These are phyloP conservation scores for Cynopterus brachyotis DNA, from an alignment of 2,113 vertebrate species.

Conservation along the genomic window DNA sequence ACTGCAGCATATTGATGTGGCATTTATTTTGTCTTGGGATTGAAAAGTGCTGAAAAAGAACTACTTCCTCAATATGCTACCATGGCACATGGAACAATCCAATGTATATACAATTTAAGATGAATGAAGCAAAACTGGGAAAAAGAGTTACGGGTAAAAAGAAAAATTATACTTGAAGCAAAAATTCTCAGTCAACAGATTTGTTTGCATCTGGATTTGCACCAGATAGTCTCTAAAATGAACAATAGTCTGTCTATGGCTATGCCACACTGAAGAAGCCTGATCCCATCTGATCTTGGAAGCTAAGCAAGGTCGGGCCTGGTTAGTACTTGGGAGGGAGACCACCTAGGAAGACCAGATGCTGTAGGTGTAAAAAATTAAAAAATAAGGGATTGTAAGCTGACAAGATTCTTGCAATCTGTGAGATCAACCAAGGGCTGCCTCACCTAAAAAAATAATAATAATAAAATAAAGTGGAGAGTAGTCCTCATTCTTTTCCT, in stretches of 20 bases:
- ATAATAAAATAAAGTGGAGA: background rate
- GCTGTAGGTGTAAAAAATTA: too few relatives aligned
- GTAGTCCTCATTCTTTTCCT: background rate
- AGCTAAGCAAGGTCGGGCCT: too few relatives aligned
- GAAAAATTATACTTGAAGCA: background rate
- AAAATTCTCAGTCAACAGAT: background rate
- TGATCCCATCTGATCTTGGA: too few relatives aligned
- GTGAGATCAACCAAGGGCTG: too few relatives aligned
- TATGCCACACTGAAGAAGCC: too few relatives aligned
- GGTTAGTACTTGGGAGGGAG: too few relatives aligned
- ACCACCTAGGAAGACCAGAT: too few relatives aligned
- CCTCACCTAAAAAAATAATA: too few relatives aligned
- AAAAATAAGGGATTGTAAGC: too few relatives aligned
- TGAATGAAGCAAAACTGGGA: background rate
- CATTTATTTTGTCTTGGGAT: background rate
- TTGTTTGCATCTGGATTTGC: background rate
- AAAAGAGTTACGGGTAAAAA: background rate
- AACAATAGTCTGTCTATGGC: background rate
- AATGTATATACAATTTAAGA: background rate
- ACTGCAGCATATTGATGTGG: background rate
- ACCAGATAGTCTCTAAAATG: background rate
- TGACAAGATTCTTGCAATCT: too few relatives aligned
- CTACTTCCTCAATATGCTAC: background rate
- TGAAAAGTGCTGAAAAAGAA: slow-evolving; percentile 15
- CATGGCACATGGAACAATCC: background rate